phyloP scores from a whole-genome alignment of 30 jellyfish, hydroid and myxozoan genomes.

The Kudoa iwatai region DNA sequence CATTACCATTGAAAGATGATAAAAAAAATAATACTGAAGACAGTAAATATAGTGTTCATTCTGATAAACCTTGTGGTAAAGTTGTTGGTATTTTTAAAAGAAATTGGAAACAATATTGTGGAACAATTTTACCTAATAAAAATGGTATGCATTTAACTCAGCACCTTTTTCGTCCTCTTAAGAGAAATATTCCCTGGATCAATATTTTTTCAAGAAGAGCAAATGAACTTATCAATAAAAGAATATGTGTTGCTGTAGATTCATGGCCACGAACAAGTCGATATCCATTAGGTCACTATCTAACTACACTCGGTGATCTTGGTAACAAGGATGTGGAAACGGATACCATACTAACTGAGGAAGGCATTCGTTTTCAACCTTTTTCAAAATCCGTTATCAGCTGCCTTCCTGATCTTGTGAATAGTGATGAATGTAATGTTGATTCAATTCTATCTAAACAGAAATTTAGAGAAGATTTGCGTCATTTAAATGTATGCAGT shows the following conservation, averaged over 20 bases:
- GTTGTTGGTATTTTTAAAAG: conserved; percentile 63
- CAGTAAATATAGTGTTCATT: conserved; percentile 1
- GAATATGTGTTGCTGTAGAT: conserved; percentile 50
- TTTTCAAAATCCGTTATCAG: conserved; percentile 36
- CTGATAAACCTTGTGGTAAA: conserved; percentile 1
- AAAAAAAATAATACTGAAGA: not conserved
- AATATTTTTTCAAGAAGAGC: conserved; percentile 51
- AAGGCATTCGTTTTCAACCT: conserved; percentile 35
- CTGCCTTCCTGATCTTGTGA: conserved; percentile 27
- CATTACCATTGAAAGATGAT: conserved; percentile 24
- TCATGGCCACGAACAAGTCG: conserved; percentile 72
- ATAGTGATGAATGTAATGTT: too few species aligned
- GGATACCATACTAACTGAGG: conserved; percentile 42
- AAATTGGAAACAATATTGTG: conserved; percentile 86
- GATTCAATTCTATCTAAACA: too few species aligned
- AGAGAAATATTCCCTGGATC: conserved; percentile 28
- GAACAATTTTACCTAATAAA: conserved; percentile 30
- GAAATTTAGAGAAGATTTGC: too few species aligned
- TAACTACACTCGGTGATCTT: conserved; percentile 35
- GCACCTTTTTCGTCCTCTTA: conserved; percentile 47
- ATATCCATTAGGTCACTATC: conserved; percentile 86
- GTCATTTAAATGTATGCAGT: conserved; percentile 44
- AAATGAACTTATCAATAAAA: conserved; percentile 14
- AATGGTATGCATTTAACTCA: conserved; percentile 17
- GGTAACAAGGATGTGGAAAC: conserved; percentile 72